phyloP scores from a whole-genome alignment of 1,140 invertebrate species.

The Penaeus chinensis region DNA sequence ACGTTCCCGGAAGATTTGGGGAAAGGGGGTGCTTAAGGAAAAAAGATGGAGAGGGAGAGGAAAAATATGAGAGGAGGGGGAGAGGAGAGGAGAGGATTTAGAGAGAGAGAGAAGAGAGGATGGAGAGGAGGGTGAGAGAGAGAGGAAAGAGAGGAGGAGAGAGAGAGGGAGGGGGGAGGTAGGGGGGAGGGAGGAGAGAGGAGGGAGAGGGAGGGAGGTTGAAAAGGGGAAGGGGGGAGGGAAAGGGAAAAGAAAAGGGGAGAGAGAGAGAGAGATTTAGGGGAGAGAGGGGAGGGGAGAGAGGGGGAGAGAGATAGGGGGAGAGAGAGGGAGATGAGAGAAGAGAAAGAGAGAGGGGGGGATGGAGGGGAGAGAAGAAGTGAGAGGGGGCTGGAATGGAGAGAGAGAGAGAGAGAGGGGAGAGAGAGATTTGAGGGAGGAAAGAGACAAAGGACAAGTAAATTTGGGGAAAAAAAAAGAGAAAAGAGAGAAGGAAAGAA shows the following conservation, averaged over 20 bases:
- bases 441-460: too few species aligned
- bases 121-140: conserved; percentile 9
- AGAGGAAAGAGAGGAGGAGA: not conserved
- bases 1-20: too few species aligned
- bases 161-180: not conserved
- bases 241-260: too few species aligned
- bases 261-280: too few species aligned
- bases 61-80: not conserved
- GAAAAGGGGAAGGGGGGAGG: not conserved
- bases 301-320: not conserved
- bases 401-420: too few species aligned
- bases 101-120: not conserved
- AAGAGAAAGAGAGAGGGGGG: not conserved
- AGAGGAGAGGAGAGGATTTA: not conserved
- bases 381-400: too few species aligned
- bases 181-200: not conserved
- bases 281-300: not conserved
- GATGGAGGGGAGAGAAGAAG: not conserved
- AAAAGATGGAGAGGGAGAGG: not conserved
- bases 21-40: not conserved
- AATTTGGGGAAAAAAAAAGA: not conserved
- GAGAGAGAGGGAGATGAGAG: not conserved
- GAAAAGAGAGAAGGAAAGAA: not conserved
- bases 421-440: too few species aligned
- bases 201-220: not conserved